Evolutionary conservation across 2,888 invertebrate species (phyloP), one percentile per base, ranked within the genome.

Genomic region (Helobdella robusta): DNA sequence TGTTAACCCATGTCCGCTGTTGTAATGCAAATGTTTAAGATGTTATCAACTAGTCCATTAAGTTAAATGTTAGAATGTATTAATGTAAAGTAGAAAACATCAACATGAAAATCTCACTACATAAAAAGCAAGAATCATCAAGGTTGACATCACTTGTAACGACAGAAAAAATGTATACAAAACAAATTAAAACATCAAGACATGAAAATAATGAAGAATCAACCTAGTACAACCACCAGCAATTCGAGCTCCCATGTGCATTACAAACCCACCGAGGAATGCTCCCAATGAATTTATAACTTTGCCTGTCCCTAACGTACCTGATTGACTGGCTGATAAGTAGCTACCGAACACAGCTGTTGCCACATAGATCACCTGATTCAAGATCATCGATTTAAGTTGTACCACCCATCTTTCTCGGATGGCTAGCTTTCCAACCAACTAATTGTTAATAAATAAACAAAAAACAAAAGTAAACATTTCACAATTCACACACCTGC

Each of bases 201-300:
- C 34, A 32, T 40, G n/a, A 18, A 23, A 40, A 8, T 4, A n/a
- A 25, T 6, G 20, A n/a, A 54, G 58, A 30, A 25, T 50, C n/a
- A 66, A 77, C 78, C 75, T 76, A 25, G 76, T 75, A 61, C 77
- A 76, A 2, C 78, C 78, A 3, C 75, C 73, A 1, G 74, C 77
- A 20, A 77, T 68, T 34, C 76, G 66, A 1, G 77, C 73, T 2
- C 78, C 78, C 67, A 74, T 73, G 8, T 75, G 52, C 73, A 77
- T 73, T 5, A 76, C 46, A 4, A 74, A 46, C n/a, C 77, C 78
- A 1, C 78, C 77, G 30, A 71, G 46, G 32, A 77, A 68, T 4
- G 73, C 76, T 30, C 71, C 67, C 18, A 64, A 66, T 30, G 70
- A 63, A 4, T 68, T 71, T 8, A 73, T 73, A 20, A 76, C 78